These are phyloP conservation scores for Urosaurus nigricauda DNA, from an alignment of 2,797 vertebrate genomes.

Conservation along the genomic window DNA sequence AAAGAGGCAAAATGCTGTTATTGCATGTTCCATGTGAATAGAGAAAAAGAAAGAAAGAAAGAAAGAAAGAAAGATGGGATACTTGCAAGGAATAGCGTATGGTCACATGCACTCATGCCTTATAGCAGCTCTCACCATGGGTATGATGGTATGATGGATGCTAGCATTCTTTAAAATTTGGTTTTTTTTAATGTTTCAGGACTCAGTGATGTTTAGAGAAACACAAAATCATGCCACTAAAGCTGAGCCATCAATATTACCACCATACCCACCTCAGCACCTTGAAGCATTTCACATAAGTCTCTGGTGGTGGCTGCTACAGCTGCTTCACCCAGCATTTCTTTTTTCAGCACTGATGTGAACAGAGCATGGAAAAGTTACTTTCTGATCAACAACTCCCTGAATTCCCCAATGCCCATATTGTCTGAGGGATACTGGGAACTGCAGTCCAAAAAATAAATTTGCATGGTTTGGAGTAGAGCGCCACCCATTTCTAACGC, in stretches of 20 bases:
- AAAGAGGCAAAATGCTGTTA: background rate
- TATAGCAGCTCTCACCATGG: too few species aligned
- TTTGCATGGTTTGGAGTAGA: background rate
- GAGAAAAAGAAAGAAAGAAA: background rate
- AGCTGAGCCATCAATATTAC: background rate
- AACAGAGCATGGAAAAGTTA: background rate
- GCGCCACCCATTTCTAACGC: background rate
- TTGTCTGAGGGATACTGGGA: too few species aligned
- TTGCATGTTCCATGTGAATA: background rate
- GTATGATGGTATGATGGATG: too few species aligned
- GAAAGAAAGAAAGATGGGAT: background rate
- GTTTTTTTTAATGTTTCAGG: background rate
- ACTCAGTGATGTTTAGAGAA: background rate
- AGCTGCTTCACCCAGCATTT: background rate
- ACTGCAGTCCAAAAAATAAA: too few species aligned
- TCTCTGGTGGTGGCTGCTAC: too few species aligned
- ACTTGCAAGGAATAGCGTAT: background rate
- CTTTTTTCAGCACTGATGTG: background rate
- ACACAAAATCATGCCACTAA: background rate
- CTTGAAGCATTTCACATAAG: background rate
- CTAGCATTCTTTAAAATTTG: too few species aligned
- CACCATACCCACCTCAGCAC: background rate
- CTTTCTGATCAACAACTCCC: too few species aligned
- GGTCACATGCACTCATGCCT: background rate
- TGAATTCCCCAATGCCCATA: too few species aligned